Conservation (phyloP, 2,113 vertebrate species). For the Malurus melanocephalus region DNA sequence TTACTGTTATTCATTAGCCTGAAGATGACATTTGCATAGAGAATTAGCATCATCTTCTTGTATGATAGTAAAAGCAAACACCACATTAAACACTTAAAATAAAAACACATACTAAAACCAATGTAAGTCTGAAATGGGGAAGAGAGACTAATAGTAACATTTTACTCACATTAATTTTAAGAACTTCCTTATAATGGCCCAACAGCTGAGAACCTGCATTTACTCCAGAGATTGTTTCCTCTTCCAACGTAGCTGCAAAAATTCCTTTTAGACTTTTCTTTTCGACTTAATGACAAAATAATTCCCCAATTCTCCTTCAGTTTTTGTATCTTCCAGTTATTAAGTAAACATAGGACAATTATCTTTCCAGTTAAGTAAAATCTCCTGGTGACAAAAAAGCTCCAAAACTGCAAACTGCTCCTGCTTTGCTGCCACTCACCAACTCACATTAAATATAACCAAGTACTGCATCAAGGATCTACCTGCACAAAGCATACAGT, state of each 20-base stretch:
- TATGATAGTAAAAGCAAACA: not conserved
- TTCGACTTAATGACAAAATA: not conserved
- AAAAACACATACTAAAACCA: not conserved
- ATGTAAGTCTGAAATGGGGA: not conserved
- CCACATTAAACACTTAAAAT: not conserved
- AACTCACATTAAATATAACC: not conserved
- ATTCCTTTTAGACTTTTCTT: not conserved
- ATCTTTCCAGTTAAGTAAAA: not conserved
- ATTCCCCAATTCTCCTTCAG: not conserved
- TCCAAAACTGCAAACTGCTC: not conserved
- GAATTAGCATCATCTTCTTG: not conserved
- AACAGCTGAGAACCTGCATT: not conserved
- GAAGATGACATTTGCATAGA: not conserved
- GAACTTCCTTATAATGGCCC: not conserved
- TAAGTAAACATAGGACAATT: not conserved
- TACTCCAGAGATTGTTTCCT: not conserved
- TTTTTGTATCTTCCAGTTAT: not conserved
- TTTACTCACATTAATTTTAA: not conserved
- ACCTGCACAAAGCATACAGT: not conserved
- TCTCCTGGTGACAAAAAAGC: not conserved
- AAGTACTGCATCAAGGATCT: not conserved
- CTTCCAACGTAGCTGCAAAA: not conserved
- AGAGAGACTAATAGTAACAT: not conserved
- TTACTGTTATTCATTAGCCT: not conserved
- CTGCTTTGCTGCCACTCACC: not conserved